phyloP scores from a whole-genome alignment of 2,888 invertebrate species.

The Caenorhabditis panamensis region DNA sequence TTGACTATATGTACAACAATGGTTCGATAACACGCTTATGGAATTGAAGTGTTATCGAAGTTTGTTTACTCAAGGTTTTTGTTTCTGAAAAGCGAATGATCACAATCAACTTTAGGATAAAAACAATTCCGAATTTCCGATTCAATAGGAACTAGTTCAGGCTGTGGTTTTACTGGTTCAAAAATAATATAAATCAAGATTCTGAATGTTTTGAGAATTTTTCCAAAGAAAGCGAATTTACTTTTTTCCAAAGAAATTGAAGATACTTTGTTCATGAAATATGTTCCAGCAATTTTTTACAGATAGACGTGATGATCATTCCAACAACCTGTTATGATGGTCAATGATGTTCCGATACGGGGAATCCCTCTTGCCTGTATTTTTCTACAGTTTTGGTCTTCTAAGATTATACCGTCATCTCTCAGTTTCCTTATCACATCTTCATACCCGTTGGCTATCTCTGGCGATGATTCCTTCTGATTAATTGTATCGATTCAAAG shows the following conservation, averaged over 20 bases:
- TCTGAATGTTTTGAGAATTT: too few species aligned
- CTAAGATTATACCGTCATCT: not conserved
- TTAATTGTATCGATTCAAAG: conserved; percentile 3
- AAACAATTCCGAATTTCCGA: too few species aligned
- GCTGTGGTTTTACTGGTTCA: too few species aligned
- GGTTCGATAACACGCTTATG: conserved; percentile 10
- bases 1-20: not conserved
- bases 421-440: not conserved
- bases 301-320: not conserved
- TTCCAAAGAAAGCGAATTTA: too few species aligned
- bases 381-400: not conserved
- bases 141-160: too few species aligned
- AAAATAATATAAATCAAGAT: too few species aligned
- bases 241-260: too few species aligned
- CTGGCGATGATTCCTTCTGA: not conserved
- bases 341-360: not conserved
- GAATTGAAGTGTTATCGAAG: too few species aligned
- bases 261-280: too few species aligned
- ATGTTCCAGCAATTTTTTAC: too few species aligned
- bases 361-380: not conserved
- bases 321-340: not conserved
- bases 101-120: too few species aligned
- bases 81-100: not conserved
- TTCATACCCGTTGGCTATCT: not conserved
- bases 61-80: not conserved